A percentile compares a stretch with the other conserved stretches of the same genome.
Evolutionary conservation across 2,888 invertebrate genomes (phyloP).

Genomic region (Pherbina coryleti): DNA sequence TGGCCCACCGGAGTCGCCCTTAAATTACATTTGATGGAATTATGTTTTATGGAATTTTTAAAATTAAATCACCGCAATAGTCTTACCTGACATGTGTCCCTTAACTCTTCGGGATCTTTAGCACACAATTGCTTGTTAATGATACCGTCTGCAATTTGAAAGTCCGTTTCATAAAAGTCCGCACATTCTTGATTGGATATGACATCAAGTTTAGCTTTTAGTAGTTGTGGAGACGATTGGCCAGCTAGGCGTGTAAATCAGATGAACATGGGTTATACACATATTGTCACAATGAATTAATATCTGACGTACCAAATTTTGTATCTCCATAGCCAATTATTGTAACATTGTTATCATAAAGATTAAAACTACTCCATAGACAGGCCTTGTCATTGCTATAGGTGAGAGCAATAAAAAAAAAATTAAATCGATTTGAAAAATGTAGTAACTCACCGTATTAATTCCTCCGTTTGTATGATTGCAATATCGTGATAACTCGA

Average conservation of each 20-base stretch:
- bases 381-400: neutral
- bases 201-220: slow-evolving; percentile 54
- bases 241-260: neutral
- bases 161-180: slow-evolving; percentile 26
- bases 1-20: slow-evolving; percentile 54
- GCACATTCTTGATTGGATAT: slow-evolving; percentile 35
- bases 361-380: neutral
- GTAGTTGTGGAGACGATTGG: slow-evolving; percentile 51
- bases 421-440: neutral
- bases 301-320: slow-evolving; percentile 26
- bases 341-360: slow-evolving; percentile 30
- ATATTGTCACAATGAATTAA: neutral
- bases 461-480: slow-evolving; percentile 61
- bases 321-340: slow-evolving; percentile 44
- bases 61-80: too few relatives aligned
- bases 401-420: neutral
- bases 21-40: neutral
- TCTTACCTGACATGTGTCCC: slow-evolving; percentile 35
- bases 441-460: slow-evolving; percentile 45
- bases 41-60: too few relatives aligned
- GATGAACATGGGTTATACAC: neutral
- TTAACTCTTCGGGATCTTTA: slow-evolving; percentile 37
- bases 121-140: slow-evolving; percentile 45
- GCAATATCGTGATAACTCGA: slow-evolving; percentile 72
- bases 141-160: slow-evolving; percentile 29